phyloP scores from a whole-genome alignment of 2,888 invertebrate genomes.

The Andrena marginata region DNA sequence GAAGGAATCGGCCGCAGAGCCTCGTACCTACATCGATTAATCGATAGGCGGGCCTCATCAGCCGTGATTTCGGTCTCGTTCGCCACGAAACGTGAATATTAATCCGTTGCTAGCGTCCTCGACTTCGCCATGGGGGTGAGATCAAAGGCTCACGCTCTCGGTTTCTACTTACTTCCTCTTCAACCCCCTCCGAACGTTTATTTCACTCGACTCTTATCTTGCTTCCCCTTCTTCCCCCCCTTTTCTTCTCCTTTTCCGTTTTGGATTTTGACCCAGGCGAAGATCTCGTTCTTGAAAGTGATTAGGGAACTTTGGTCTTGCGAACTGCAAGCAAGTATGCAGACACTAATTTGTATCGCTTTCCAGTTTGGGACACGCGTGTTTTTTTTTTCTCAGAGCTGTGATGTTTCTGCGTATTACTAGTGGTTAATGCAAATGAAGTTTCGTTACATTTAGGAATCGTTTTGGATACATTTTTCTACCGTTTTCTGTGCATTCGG shows the following conservation, averaged over 20 bases:
- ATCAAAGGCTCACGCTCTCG: constrained; percentile 6
- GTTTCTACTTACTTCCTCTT: neutral
- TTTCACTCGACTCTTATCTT: neutral
- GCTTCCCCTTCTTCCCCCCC: neutral
- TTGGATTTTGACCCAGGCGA: neutral
- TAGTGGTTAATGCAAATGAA: too few species aligned
- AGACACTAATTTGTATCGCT: too few species aligned
- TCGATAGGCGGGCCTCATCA: constrained; percentile 44
- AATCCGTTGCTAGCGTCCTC: constrained; percentile 27
- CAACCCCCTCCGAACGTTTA: neutral
- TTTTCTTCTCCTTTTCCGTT: neutral
- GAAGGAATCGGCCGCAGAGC: constrained; percentile 64
- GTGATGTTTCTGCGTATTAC: too few species aligned
- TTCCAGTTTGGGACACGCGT: too few species aligned
- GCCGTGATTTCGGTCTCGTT: constrained; percentile 56
- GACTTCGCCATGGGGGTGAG: neutral
- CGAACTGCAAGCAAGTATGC: neutral
- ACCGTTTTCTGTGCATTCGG: neutral
- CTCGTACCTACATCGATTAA: constrained; percentile 60
- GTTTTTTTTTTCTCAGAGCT: too few species aligned
- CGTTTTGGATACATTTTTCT: too few species aligned
- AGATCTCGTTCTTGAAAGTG: constrained; percentile 3
- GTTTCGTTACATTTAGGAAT: too few species aligned
- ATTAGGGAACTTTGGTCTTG: constrained; percentile 12
- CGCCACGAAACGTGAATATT: constrained; percentile 52